Base-by-base conservation (phyloP, 2,797 vertebrate species). In the Hydrocynus forskahlii region DNA sequence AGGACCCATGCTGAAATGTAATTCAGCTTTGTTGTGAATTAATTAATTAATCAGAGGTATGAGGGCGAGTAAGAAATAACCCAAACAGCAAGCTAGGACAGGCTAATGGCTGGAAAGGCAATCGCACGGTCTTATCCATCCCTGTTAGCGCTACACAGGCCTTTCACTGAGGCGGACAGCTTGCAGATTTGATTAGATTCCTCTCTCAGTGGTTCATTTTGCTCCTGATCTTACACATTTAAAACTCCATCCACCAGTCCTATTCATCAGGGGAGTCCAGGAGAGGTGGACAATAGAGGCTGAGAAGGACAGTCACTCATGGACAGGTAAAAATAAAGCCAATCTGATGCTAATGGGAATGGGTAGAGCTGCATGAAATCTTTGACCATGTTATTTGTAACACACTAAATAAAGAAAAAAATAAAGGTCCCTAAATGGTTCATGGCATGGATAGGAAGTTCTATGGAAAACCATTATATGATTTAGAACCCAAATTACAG, bases 171-270 rank as follows among this genome's bases (percentile, higher is more conserved):
- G 88, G 86, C 78, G 84, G 85, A 86, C 87, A 88, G 89, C 87
- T 86, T 86, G 87, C 89, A 88, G 21, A 78, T 90, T 89, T 91
- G 90, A 93, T 93, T 91, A 89, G 90, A 94, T 93, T 93, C 90
- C 90, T 90, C 91, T 93, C 91, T 88, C 91, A 94, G 88, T 91
- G 88, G 90, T 90, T 92, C 91, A 92, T 93, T 94, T 93, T 92
- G 89, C 89, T 91, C 90, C 90, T 93, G 91, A 91, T 93, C 90
- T 92, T 90, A 90, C 88, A 89, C 89, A 92, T 91, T 92, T 92
- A 89, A 90, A 88, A 90, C 88, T 86, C 90, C 87, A 89, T 91
- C 90, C 87, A 92, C 83, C 87, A 85, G 87, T 89, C 88, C 86
- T 38, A 40, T 9, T 57, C 70, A 78, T 10, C 54, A 29, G 62